These are phyloP conservation scores for Rhamphomyia laevipes DNA, from an alignment of 2,888 invertebrate species.

Conservation along the genomic window DNA sequence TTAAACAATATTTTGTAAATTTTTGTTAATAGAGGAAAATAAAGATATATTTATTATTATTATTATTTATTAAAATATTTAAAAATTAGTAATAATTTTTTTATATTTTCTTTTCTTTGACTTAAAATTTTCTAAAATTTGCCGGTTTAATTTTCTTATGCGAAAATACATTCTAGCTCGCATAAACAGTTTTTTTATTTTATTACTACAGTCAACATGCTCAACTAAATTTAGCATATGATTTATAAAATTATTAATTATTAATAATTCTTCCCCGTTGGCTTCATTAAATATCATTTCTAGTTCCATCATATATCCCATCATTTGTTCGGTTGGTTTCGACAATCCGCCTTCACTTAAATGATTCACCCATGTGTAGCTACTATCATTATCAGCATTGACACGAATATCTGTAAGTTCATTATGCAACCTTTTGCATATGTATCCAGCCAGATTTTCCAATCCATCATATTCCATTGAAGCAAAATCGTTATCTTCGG, in stretches of 20 bases:
- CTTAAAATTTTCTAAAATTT: slow-evolving; percentile 7
- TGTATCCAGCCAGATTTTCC: slow-evolving; percentile 12
- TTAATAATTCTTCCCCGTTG: slow-evolving; percentile 4
- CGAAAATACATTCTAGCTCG: not conserved
- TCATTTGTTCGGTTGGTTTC: slow-evolving; percentile 6
- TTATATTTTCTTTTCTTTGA: slow-evolving; percentile 2
- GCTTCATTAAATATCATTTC: slow-evolving; percentile 3
- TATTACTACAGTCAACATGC: no score
- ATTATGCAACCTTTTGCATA: slow-evolving; percentile 7
- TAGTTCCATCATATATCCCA: slow-evolving; percentile 4
- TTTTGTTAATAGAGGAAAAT: no score
- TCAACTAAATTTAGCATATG: not conserved
- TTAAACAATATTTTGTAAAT: no score
- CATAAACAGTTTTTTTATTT: no score
- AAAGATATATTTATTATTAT: no score
- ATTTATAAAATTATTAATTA: not conserved
- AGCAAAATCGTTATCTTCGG: no score
- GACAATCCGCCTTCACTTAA: slow-evolving; percentile 10
- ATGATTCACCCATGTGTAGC: slow-evolving; percentile 10
- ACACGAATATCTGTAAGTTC: not conserved
- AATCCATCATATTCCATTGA: slow-evolving; percentile 6
- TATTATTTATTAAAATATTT: not conserved
- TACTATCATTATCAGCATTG: not conserved
- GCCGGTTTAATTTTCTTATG: slow-evolving; percentile 9
- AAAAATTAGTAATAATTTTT: not conserved